A percentile compares a stretch with the other conserved stretches of the same genome.
These are phyloP conservation scores for Acanthornis magna DNA, from an alignment of 2,797 vertebrate species.

Conservation along the genomic window DNA sequence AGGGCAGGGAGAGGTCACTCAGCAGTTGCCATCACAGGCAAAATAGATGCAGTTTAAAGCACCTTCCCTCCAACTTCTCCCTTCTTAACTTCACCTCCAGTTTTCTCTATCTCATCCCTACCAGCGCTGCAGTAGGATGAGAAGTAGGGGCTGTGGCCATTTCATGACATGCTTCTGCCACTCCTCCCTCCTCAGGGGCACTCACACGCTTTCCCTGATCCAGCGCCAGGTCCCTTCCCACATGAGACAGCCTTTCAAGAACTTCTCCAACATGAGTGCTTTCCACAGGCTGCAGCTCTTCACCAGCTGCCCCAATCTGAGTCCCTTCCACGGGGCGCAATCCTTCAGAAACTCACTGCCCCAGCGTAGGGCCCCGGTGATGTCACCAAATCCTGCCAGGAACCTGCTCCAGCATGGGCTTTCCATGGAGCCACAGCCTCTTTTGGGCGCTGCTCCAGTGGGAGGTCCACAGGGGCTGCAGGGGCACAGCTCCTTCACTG, in stretches of 20 bases:
- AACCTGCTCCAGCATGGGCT: background rate
- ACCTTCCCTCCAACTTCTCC: background rate
- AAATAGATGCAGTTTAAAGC: background rate
- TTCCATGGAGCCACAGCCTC: background rate
- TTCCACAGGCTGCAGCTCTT: background rate
- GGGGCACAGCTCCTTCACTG: background rate
- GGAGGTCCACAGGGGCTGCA: background rate
- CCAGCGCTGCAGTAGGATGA: background rate
- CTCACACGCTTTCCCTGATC: background rate
- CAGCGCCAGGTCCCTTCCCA: background rate
- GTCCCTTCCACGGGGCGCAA: background rate
- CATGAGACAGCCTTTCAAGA: background rate
- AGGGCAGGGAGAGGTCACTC: background rate
- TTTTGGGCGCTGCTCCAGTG: background rate
- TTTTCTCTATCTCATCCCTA: background rate
- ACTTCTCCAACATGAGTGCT: fast-evolving
- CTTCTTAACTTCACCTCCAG: background rate
- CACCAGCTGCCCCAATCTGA: background rate
- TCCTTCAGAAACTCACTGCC: background rate
- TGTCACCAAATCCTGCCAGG: background rate
- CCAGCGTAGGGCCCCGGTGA: fast-evolving
- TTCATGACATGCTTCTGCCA: background rate
- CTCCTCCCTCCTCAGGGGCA: background rate
- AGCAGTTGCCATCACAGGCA: background rate
- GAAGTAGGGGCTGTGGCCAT: background rate